phyloP scores from a whole-genome alignment of 2,888 invertebrate genomes.

The Drosophila gaucha region DNA sequence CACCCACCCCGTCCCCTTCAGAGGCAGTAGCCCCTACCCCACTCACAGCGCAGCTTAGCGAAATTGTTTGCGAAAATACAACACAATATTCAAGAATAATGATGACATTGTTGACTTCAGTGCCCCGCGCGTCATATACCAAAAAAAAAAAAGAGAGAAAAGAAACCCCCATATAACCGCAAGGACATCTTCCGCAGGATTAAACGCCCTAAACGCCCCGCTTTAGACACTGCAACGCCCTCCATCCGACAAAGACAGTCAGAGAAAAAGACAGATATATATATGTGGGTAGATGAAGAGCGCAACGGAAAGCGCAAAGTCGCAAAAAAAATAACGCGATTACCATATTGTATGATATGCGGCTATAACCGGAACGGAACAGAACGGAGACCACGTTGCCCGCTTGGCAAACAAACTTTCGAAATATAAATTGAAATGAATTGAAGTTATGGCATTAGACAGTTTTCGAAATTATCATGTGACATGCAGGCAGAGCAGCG shows the following conservation, averaged over 20 bases:
- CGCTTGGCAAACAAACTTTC: slow-evolving; percentile 60
- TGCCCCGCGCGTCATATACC: slow-evolving; percentile 60
- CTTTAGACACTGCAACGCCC: slow-evolving; percentile 78
- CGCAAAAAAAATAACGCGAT: slow-evolving; percentile 54
- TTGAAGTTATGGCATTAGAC: slow-evolving; percentile 79
- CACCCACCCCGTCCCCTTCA: not conserved
- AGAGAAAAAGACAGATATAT: slow-evolving; percentile 3
- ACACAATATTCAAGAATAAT: slow-evolving; percentile 82
- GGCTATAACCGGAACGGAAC: slow-evolving; percentile 57
- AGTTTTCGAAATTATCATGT: slow-evolving; percentile 76
- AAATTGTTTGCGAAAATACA: slow-evolving; percentile 81
- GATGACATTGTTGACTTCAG: slow-evolving; percentile 81
- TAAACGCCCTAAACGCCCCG: slow-evolving; percentile 80
- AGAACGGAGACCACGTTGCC: slow-evolving; percentile 25
- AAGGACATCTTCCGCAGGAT: slow-evolving; percentile 80
- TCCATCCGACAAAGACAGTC: slow-evolving; percentile 28
- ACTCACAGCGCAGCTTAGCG: slow-evolving; percentile 68
- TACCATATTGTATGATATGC: slow-evolving; percentile 73
- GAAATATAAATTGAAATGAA: slow-evolving; percentile 79
- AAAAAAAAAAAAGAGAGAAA: slow-evolving; percentile 37
- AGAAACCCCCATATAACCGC: slow-evolving; percentile 62
- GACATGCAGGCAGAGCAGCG: slow-evolving; percentile 70
- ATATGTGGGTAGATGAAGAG: too few relatives aligned
- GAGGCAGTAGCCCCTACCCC: slow-evolving; percentile 10
- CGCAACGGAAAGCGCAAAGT: slow-evolving; percentile 37